phyloP scores from a whole-genome alignment of 2,113 vertebrate species.

The Proterorhinus semilunaris region DNA sequence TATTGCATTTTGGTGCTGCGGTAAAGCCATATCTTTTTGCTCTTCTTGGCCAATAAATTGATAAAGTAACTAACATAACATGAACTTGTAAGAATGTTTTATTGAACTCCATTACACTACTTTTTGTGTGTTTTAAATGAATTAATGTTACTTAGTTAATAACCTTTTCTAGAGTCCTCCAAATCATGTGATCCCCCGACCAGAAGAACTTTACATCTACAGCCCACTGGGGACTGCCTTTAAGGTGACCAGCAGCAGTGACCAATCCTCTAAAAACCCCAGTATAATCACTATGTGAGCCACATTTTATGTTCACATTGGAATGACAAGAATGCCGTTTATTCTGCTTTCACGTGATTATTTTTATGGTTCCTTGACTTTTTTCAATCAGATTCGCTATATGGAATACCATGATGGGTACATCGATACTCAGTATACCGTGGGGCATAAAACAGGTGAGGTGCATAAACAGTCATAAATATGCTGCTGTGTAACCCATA shows the following conservation, averaged over 20 bases:
- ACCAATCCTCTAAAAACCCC: slow-evolving; percentile 84
- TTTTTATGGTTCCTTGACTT: slow-evolving; percentile 1
- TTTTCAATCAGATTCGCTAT: slow-evolving; percentile 87
- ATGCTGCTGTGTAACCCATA: too few species aligned
- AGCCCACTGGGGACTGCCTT: slow-evolving; percentile 93
- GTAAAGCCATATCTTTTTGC: too few species aligned
- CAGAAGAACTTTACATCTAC: slow-evolving; percentile 90
- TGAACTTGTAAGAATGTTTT: too few species aligned
- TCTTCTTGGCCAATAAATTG: too few species aligned
- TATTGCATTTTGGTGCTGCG: too few species aligned
- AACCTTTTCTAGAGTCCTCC: slow-evolving; percentile 83
- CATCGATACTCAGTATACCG: slow-evolving; percentile 96
- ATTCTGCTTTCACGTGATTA: background rate
- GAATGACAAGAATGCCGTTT: background rate
- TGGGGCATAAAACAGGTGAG: slow-evolving; percentile 98
- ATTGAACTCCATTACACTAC: too few species aligned
- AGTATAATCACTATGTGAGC: slow-evolving; percentile 95
- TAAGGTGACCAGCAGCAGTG: slow-evolving; percentile 81
- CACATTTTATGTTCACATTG: background rate
- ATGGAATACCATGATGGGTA: slow-evolving; percentile 99
- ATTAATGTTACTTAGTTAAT: background rate
- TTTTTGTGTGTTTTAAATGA: background rate
- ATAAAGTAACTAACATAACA: too few species aligned
- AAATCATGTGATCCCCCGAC: slow-evolving; percentile 89
- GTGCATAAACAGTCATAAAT: background rate